Conservation (phyloP, 2,888 invertebrate genomes). For the Erebia aethiops region DNA sequence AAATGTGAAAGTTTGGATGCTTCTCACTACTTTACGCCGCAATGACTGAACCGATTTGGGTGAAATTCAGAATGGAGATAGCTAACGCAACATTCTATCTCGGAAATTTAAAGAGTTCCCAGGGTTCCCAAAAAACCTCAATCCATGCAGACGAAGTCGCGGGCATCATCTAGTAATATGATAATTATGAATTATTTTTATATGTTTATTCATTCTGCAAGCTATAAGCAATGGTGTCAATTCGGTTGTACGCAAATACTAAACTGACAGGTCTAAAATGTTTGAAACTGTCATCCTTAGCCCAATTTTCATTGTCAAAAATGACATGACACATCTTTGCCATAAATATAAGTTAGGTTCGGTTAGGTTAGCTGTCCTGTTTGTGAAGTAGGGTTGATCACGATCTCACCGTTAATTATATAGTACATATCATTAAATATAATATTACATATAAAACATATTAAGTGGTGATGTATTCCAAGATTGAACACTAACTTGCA, state of each 20-base stretch:
- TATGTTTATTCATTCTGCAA: neutral
- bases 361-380: neutral
- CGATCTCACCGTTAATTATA: too few species aligned
- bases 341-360: neutral
- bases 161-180: neutral
- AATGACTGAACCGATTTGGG: too few species aligned
- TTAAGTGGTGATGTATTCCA: neutral
- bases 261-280: neutral
- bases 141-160: too few species aligned
- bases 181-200: conserved; percentile 7
- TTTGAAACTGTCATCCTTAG: neutral
- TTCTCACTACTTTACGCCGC: too few species aligned
- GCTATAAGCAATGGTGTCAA: neutral
- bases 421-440: too few species aligned
- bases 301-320: neutral
- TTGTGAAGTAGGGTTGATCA: neutral
- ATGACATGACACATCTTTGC: neutral
- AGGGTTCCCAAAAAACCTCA: too few species aligned
- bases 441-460: too few species aligned
- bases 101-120: too few species aligned
- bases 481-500: neutral
- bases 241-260: neutral
- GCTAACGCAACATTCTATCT: too few species aligned
- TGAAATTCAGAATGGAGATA: too few species aligned
- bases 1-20: too few species aligned